These are phyloP conservation scores for Triplophysa yarkandensis DNA, from an alignment of 2,797 vertebrate genomes.

Conservation along the genomic window DNA sequence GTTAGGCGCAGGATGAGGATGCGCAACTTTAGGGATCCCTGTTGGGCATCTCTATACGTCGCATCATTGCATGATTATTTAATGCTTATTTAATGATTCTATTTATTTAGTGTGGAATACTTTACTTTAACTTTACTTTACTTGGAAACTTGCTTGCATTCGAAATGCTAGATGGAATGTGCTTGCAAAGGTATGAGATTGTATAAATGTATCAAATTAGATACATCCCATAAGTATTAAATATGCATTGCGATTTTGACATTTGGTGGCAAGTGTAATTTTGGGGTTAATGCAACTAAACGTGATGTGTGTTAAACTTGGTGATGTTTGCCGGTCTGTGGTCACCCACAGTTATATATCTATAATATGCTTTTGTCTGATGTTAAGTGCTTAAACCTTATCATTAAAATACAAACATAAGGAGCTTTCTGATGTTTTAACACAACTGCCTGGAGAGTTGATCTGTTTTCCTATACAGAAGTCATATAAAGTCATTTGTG, in stretches of 20 bases:
- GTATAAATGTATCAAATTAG: no score
- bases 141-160: no score
- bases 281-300: slow-evolving; percentile 16
- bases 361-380: not conserved
- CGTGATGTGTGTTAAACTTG: slow-evolving; percentile 1
- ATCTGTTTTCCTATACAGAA: slow-evolving; percentile 7
- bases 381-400: slow-evolving; percentile 25
- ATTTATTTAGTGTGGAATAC: no score
- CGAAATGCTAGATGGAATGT: no score
- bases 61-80: slow-evolving; percentile 31
- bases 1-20: slow-evolving; percentile 16
- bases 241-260: no score
- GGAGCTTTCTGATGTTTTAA: not conserved
- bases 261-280: not conserved
- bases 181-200: no score
- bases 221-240: no score
- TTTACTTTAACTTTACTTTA: no score
- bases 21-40: slow-evolving; percentile 30
- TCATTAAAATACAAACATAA: slow-evolving; percentile 21
- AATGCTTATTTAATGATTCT: no score
- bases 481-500: slow-evolving; percentile 31
- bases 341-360: slow-evolving; percentile 15
- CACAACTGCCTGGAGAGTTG: not conserved
- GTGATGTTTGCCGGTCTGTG: slow-evolving; percentile 27
- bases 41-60: slow-evolving; percentile 23